phyloP scores from a whole-genome alignment of 2,888 invertebrate genomes.

The Drosophila siamana region DNA sequence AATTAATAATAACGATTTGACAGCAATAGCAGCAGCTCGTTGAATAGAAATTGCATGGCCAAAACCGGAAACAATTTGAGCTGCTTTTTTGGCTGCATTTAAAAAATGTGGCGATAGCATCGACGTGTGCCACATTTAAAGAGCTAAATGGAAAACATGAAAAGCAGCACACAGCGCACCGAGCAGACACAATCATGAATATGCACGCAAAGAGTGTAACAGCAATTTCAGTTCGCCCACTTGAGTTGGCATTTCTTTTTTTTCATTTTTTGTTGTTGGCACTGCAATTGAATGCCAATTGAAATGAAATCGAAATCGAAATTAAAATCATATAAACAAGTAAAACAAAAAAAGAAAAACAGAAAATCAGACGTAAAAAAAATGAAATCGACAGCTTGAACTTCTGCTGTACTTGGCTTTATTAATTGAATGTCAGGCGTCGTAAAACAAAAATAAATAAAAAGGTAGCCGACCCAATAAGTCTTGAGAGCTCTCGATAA shows the following conservation, averaged over 20 bases:
- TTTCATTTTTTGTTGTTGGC: constrained; percentile 40
- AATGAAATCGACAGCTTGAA: constrained; percentile 37
- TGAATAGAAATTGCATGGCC: constrained; percentile 62
- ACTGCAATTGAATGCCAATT: constrained; percentile 71
- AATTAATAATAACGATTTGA: constrained; percentile 28
- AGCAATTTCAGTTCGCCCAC: constrained; percentile 37
- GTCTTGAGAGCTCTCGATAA: constrained; percentile 35
- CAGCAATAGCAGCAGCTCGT: constrained; percentile 14
- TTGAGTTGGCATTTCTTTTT: constrained; percentile 66
- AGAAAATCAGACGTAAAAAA: constrained; percentile 1
- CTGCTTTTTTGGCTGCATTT: constrained; percentile 57
- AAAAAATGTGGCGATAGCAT: constrained; percentile 63
- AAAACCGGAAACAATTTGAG: constrained; percentile 74
- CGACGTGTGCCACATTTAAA: constrained; percentile 78
- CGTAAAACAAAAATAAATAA: background rate
- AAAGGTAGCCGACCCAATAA: constrained; percentile 47
- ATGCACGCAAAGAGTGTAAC: constrained; percentile 53
- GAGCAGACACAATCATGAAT: constrained; percentile 44
- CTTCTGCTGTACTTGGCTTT: constrained; percentile 15
- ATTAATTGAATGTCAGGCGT: constrained; percentile 11
- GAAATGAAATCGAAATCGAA: constrained; percentile 65
- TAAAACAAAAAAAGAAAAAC: too few relatives aligned
- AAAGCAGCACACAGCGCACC: constrained; percentile 35
- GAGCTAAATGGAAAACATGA: constrained; percentile 65
- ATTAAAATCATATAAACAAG: constrained; percentile 13